These are phyloP conservation scores for Anneissia japonica DNA, from an alignment of 35 echinoderm and acorn worm species.

Conservation along the genomic window DNA sequence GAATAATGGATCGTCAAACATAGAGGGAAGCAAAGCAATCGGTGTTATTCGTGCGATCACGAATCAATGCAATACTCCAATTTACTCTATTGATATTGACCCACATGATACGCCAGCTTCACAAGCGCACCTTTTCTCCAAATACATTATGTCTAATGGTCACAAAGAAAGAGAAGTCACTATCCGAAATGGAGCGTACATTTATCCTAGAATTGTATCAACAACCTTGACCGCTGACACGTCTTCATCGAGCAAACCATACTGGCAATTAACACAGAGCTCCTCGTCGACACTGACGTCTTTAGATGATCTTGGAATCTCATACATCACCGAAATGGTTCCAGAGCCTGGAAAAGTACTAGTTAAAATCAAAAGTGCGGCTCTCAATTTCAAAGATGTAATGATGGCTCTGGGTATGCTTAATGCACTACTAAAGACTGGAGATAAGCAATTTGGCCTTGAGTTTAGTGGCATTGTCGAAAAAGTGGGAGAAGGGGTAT, in stretches of 20 bases:
- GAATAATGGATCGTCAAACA: neutral
- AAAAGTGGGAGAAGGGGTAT: conserved; percentile 40
- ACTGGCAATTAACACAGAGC: conserved; percentile 50
- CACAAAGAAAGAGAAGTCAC: neutral
- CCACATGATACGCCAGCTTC: neutral
- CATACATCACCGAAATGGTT: conserved; percentile 18
- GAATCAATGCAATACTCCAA: neutral
- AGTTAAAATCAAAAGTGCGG: conserved; percentile 53
- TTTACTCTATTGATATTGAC: neutral
- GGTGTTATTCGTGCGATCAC: neutral
- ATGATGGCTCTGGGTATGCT: conserved; percentile 35
- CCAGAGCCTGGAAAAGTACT: conserved; percentile 14
- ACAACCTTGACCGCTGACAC: neutral
- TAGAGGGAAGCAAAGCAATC: neutral
- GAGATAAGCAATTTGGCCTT: conserved; percentile 9
- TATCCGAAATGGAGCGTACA: neutral
- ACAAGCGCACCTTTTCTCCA: neutral
- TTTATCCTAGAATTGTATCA: neutral
- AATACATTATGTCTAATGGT: neutral
- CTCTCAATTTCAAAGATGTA: conserved; percentile 54
- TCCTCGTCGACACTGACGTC: neutral
- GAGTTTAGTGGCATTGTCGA: conserved; percentile 64
- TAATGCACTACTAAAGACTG: conserved; percentile 6
- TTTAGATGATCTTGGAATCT: conserved; percentile 37
- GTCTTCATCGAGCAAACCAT: neutral